A percentile compares a stretch with the other conserved stretches of the same genome.
These are phyloP conservation scores for Tiliqua scincoides DNA, from an alignment of 2,113 vertebrate species.

Conservation along the genomic window DNA sequence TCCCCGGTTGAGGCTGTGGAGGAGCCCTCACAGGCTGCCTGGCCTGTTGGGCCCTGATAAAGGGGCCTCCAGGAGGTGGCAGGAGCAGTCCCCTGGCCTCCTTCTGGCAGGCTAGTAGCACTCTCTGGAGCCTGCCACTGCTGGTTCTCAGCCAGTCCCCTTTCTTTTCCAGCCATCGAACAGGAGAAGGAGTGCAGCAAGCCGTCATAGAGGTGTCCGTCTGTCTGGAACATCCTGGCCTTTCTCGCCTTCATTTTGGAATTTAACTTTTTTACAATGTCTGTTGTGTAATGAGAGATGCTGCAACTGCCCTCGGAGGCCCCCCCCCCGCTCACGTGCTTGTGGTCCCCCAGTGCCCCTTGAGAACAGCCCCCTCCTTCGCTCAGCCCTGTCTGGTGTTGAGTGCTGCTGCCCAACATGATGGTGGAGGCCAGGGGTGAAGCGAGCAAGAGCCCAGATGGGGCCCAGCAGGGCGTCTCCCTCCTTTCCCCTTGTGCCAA, in stretches of 20 bases:
- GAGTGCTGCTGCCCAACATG: neutral
- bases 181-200: slow-evolving; percentile 80
- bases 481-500: neutral
- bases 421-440: neutral
- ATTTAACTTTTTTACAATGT: slow-evolving; percentile 34
- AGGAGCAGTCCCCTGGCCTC: neutral
- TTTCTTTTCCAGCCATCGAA: slow-evolving; percentile 80
- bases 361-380: neutral
- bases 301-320: slow-evolving; percentile 15
- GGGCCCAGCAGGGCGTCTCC: slow-evolving; percentile 1
- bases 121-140: too few relatives aligned
- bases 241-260: slow-evolving; percentile 32
- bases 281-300: slow-evolving; percentile 31
- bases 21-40: too few relatives aligned
- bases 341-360: slow-evolving; percentile 11
- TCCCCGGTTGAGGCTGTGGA: too few relatives aligned
- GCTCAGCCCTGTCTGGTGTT: neutral
- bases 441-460: slow-evolving; percentile 1
- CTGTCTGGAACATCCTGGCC: slow-evolving; percentile 31
- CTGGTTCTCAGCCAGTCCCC: neutral
- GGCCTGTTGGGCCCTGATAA: too few relatives aligned
- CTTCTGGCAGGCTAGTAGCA: too few relatives aligned
- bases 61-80: too few relatives aligned
- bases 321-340: slow-evolving; percentile 36
- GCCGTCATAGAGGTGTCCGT: slow-evolving; percentile 64